Conservation (phyloP, 2,113 vertebrate species). For the Symphodus melops region DNA sequence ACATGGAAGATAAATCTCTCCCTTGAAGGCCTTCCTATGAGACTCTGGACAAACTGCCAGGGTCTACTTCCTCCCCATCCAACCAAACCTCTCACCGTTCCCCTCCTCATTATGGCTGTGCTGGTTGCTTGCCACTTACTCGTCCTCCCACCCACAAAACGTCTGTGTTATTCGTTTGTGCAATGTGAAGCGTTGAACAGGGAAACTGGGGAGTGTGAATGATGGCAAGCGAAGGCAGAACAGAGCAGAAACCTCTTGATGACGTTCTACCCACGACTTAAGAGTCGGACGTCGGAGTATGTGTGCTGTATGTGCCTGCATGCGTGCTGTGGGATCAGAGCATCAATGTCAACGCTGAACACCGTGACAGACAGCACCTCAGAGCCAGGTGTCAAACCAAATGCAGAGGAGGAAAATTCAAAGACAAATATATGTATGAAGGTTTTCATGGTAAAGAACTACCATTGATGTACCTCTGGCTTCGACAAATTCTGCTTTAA, state of each 20-base stretch:
- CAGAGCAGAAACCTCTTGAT: slow-evolving; percentile 44
- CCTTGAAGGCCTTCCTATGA: slow-evolving; percentile 36
- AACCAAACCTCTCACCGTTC: slow-evolving; percentile 47
- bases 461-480: neutral
- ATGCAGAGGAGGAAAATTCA: slow-evolving; percentile 9
- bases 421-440: neutral
- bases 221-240: slow-evolving; percentile 60
- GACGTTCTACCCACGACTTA: slow-evolving; percentile 36
- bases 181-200: slow-evolving; percentile 44
- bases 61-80: slow-evolving; percentile 41
- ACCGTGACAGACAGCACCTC: slow-evolving; percentile 21
- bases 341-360: slow-evolving; percentile 29
- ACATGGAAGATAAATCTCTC: slow-evolving; percentile 22
- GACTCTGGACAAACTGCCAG: neutral
- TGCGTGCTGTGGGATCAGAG: slow-evolving; percentile 42
- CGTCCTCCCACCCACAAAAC: slow-evolving; percentile 59
- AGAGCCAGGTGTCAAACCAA: slow-evolving; percentile 9
- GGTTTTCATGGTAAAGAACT: neutral
- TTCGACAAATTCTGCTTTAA: too few relatives aligned
- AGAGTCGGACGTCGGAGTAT: slow-evolving; percentile 33
- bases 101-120: slow-evolving; percentile 22
- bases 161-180: slow-evolving; percentile 45
- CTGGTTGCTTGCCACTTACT: slow-evolving; percentile 39
- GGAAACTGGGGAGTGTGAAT: slow-evolving; percentile 54
- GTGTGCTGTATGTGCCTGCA: slow-evolving; percentile 29